phyloP scores from a whole-genome alignment of 1,140 invertebrate genomes.

The Holcopasites calliopsidis region DNA sequence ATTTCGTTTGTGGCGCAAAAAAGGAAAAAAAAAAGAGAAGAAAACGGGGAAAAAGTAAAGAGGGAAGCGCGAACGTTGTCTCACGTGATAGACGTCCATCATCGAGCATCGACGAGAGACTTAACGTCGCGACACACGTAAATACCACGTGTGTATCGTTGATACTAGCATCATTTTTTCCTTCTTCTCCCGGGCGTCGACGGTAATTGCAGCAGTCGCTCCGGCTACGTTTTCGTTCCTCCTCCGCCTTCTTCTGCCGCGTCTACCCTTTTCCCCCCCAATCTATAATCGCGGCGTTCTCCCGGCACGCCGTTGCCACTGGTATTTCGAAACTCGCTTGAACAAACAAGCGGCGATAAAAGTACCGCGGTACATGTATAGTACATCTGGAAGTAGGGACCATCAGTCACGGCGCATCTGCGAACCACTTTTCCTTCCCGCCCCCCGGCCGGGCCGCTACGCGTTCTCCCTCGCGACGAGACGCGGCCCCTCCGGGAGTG shows the following conservation, averaged over 20 bases:
- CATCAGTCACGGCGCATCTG: constrained; percentile 80
- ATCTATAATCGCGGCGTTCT: not conserved
- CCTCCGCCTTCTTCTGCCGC: not conserved
- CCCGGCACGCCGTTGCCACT: constrained; percentile 57
- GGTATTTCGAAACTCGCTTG: constrained; percentile 68
- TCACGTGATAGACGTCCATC: constrained; percentile 67
- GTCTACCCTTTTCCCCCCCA: not conserved
- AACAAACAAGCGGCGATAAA: constrained; percentile 79
- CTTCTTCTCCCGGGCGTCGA: constrained; percentile 40
- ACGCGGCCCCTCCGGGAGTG: constrained; percentile 43
- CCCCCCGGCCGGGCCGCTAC: constrained; percentile 15
- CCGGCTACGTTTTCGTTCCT: constrained; percentile 23
- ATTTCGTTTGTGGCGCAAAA: too few species aligned
- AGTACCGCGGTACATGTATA: constrained; percentile 74
- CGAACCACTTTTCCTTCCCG: constrained; percentile 63
- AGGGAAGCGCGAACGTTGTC: constrained; percentile 53
- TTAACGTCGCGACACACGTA: constrained; percentile 56
- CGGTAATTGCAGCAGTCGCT: constrained; percentile 54
- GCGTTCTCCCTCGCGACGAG: constrained; percentile 20
- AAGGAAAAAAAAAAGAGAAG: constrained; percentile 6
- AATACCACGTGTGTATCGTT: constrained; percentile 57
- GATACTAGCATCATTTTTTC: constrained; percentile 58
- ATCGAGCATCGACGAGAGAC: constrained; percentile 59
- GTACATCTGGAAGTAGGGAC: constrained; percentile 79
- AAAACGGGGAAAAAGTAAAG: not conserved